Evolutionary conservation across 2,797 vertebrate genomes (phyloP), one percentile per base, ranked within the genome.

Genomic region (Bradypodion pumilum): DNA sequence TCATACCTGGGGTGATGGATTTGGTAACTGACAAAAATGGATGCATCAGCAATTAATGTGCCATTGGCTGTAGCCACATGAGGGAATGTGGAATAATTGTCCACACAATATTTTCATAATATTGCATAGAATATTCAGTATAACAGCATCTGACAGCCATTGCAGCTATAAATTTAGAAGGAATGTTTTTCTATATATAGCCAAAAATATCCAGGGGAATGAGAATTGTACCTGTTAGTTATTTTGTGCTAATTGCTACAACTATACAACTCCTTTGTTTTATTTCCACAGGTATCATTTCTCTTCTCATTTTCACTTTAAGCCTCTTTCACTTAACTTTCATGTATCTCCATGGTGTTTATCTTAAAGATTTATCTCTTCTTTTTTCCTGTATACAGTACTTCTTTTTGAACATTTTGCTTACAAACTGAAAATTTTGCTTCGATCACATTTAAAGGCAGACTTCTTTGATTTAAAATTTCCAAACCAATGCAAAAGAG

Each of bases 11-110:
- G 85, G 65, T 0, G 2, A 42, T 89, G 83, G 65, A 86, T 88
- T 80, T 83, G 7, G 75, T 85, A 86, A 85, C 19, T 32, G 81
- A 8, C 85, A 79, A 80, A 86, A 81, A n/a, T 40, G 12, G 15
- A 4, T 2, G 35, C 49, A 52, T 44, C 15, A 56, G 1, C 80
- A 82, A 37, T 23, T 0, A 0, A 84, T 89, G 87, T 37, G 87
- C 60, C 78, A 83, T 35, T 5, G 85, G 69, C 62, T 86, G 75
- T 77, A 83, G 81, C 59, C 77, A 46, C 80, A 82, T 7, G 65
- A 72, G 1, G 0, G 78, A 90, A 83, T 87, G 68, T 13, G 80
- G 80, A 42, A 10, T 59, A 12, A 76, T 91, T 87, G 44, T 72
- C 2, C 52, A 40, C 35, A 15, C 74, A 80, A 78, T 10, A 19